A percentile compares a stretch with the other conserved stretches of the same genome.
Conservation (phyloP, 2,888 invertebrate genomes). For the Oligia fasciuncula region DNA sequence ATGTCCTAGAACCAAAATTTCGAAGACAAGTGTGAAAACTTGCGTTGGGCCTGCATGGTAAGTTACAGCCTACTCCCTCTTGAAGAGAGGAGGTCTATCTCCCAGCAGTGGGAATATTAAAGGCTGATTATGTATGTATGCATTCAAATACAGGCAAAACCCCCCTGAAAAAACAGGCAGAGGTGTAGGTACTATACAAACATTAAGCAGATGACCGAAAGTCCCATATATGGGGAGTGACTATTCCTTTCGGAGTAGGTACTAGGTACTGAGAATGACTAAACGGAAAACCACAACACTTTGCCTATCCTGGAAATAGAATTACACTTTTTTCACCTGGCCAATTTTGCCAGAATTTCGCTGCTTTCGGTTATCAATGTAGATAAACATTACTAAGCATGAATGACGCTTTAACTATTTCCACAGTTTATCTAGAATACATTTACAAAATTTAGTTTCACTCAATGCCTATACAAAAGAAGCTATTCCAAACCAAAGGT, state of each 20-base stretch:
- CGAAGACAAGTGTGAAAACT: not conserved
- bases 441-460: constrained; percentile 4
- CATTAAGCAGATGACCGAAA: not conserved
- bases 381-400: not conserved
- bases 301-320: not conserved
- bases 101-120: not conserved
- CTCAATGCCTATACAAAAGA: constrained; percentile 1
- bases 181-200: not conserved
- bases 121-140: not conserved
- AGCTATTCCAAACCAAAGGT: constrained; percentile 33
- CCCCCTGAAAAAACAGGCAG: not conserved
- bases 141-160: not conserved
- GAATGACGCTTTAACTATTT: not conserved
- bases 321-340: not conserved
- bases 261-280: not conserved
- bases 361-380: not conserved
- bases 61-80: not conserved
- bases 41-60: not conserved
- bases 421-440: not conserved
- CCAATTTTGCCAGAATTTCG: not conserved
- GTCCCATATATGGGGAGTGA: not conserved
- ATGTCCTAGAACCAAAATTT: too few relatives aligned
- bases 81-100: not conserved
- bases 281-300: constrained; percentile 16
- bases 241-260: not conserved